A percentile compares a stretch with the other conserved stretches of the same genome.
Conservation (phyloP, 2,888 invertebrate species). For the Himalopsyche kuldschensis region DNA sequence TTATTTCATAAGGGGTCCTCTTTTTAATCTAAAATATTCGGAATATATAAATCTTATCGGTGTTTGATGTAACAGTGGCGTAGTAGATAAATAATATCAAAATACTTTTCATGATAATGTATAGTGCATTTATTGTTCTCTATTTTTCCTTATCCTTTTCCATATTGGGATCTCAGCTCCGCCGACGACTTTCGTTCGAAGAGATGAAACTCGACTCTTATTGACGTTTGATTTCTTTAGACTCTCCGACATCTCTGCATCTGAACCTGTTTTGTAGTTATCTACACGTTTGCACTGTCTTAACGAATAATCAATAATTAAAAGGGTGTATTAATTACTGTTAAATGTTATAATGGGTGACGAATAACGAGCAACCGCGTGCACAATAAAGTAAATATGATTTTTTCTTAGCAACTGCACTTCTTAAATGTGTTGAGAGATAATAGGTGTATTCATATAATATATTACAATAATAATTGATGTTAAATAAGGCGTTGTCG, state of each 20-base stretch:
- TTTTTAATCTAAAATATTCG: constrained; percentile 17
- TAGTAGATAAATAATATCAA: constrained; percentile 26
- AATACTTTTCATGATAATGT: constrained; percentile 19
- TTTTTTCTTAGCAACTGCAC: constrained; percentile 40
- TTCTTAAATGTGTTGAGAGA: constrained; percentile 39
- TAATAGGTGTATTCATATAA: constrained; percentile 39
- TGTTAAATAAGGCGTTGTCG: constrained; percentile 37
- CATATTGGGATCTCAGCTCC: neutral
- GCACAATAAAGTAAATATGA: constrained; percentile 35
- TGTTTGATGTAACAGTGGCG: constrained; percentile 39
- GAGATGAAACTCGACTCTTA: no score
- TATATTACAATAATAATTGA: constrained; percentile 38
- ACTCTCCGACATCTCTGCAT: neutral
- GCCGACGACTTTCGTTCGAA: neutral
- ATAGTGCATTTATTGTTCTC: constrained; percentile 11
- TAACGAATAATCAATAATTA: constrained; percentile 21
- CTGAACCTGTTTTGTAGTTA: constrained; percentile 15
- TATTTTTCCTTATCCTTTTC: neutral
- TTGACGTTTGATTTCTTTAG: neutral
- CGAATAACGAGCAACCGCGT: constrained; percentile 36
- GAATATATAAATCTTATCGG: constrained; percentile 38
- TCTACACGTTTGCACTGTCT: constrained; percentile 33
- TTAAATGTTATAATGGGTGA: constrained; percentile 38
- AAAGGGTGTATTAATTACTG: constrained; percentile 32
- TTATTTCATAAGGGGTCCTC: neutral